A percentile compares a stretch with the other conserved stretches of the same genome.
Conservation (phyloP, 2,797 vertebrate genomes). For the Intellagama lesueurii region DNA sequence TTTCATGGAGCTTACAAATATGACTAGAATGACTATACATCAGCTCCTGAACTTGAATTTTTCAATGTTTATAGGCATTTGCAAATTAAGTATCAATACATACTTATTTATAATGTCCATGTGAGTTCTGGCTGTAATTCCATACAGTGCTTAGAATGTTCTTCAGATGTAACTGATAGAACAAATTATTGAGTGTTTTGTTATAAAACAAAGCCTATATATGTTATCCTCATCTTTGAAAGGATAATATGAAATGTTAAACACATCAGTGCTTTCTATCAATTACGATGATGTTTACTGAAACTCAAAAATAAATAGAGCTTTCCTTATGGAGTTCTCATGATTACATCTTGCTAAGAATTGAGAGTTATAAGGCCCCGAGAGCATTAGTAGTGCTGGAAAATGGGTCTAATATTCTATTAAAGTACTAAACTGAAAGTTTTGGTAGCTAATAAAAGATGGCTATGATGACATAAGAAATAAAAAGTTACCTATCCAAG, state of each 20-base stretch:
- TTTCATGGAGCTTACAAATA: neutral
- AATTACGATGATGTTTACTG: neutral
- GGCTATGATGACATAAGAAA: neutral
- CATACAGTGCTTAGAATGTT: accelerated
- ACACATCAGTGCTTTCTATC: slow-evolving; percentile 17
- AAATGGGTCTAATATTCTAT: slow-evolving; percentile 3
- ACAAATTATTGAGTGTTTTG: neutral
- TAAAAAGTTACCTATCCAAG: neutral
- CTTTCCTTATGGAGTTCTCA: neutral
- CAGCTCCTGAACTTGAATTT: neutral
- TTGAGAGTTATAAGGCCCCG: slow-evolving; percentile 46
- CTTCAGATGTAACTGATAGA: neutral
- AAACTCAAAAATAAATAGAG: accelerated
- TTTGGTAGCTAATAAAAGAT: neutral
- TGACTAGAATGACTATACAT: neutral
- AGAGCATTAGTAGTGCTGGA: slow-evolving; percentile 34
- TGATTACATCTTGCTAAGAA: slow-evolving; percentile 30
- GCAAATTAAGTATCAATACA: neutral
- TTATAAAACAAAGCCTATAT: neutral
- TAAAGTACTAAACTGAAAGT: slow-evolving; percentile 2
- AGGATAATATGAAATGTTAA: neutral
- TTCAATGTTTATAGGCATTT: neutral
- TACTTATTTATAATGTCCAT: neutral
- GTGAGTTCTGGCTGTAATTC: neutral
- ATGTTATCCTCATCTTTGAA: neutral